Base-by-base conservation (phyloP, 2,797 vertebrate genomes). In the Crenichthys baileyi region DNA sequence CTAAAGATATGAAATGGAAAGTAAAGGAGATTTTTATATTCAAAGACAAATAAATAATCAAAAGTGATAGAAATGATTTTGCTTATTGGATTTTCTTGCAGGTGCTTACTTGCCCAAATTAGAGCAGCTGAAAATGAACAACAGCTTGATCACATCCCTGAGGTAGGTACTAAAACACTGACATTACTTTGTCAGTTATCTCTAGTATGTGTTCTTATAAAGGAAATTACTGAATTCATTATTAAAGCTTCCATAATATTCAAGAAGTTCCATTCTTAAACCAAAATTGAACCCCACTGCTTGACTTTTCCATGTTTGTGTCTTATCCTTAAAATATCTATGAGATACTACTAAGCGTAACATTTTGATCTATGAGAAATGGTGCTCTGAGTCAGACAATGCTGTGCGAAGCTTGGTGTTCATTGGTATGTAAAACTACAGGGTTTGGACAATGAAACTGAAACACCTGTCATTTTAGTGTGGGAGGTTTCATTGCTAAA, bases 101-200 rank as follows among this genome's bases (percentile, higher is more conserved):
- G 98, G 97, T 93, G 77, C 90, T 80, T 95, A 95, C 94, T 94
- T 99, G 88, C 98, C 98, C 85, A 96, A 91, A 76, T 95, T 99
- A 87, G 91, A 90, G 85, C 95, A 97, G 39, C 94, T 99, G 92
- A 99, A 97, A 95, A 73, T 99, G 94, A 99, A 96, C 81, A 96
- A 97, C 92, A 99, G 98, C 88, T 77, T 93, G 73, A 96, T 99
- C 79, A 77, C 82, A 65, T 98, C 98, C 79, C 93, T 98, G 81
- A 96, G 98, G 98, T 99, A 94, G 70, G 63, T 87, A 78, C 76
- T 51, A 58, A 70, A 81, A 85, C 46, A 70, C 29, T 31, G 22
- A 68, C 0, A 26, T 70, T 2, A 12, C 65, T 8, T 78, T 80
- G 7, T 75, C 81, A n/a, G n/a, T 84, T 76, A n/a, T 26, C 72